Evolutionary conservation across 2,797 vertebrate species (phyloP).

Genomic region (Anolis apletophallus): DNA sequence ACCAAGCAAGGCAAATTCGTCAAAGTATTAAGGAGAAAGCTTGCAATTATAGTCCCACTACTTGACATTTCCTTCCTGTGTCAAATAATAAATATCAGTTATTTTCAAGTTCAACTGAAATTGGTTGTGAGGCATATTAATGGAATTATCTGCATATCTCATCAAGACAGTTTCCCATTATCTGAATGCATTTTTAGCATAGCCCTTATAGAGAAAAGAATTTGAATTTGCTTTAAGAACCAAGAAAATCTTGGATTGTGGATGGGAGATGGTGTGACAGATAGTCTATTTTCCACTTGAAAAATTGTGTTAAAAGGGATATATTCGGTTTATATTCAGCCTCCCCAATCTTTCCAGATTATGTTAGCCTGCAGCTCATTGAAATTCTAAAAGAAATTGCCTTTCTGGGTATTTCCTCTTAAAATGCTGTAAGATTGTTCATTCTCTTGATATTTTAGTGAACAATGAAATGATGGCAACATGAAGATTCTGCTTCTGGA

Average conservation of each 20-base stretch:
- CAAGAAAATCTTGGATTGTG: slow-evolving; percentile 58
- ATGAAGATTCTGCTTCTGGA: slow-evolving; percentile 50
- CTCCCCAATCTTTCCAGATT: slow-evolving; percentile 58
- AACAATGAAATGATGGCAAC: slow-evolving; percentile 53
- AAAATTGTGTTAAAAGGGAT: slow-evolving; percentile 63
- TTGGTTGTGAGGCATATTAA: slow-evolving; percentile 8
- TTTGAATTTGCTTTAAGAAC: slow-evolving; percentile 63
- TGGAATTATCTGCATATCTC: slow-evolving; percentile 14
- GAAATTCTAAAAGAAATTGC: slow-evolving; percentile 64
- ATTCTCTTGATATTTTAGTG: slow-evolving; percentile 52
- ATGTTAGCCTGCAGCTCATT: slow-evolving; percentile 53
- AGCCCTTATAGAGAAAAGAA: slow-evolving; percentile 58
- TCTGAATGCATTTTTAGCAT: slow-evolving; percentile 54
- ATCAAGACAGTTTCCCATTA: neutral
- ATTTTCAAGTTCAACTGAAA: slow-evolving; percentile 16
- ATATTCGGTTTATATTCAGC: slow-evolving; percentile 57
- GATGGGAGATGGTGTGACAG: slow-evolving; percentile 61
- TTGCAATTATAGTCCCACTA: slow-evolving; percentile 15
- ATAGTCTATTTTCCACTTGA: slow-evolving; percentile 63
- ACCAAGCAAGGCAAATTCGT: neutral
- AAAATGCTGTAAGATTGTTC: slow-evolving; percentile 57
- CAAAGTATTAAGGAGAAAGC: slow-evolving; percentile 3
- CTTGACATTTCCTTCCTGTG: slow-evolving; percentile 7
- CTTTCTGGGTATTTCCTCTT: slow-evolving; percentile 48
- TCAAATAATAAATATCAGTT: slow-evolving; percentile 23